Percentiles rank a stretch among this genome's conserved stretches.
Conservation (phyloP, 1,140 invertebrate genomes). For the Aethina tumida region DNA sequence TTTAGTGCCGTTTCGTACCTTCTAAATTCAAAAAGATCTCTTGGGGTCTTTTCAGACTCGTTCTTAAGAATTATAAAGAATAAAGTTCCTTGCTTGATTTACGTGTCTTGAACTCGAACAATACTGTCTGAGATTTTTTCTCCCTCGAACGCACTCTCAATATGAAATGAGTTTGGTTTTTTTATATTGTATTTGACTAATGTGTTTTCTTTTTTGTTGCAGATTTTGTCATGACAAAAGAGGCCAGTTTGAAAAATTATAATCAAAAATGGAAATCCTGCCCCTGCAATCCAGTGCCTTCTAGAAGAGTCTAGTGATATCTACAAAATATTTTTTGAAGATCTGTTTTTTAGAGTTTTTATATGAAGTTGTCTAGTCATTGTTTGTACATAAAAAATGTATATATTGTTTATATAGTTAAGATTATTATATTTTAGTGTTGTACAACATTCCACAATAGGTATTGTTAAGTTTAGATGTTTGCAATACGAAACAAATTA, state of each 20-base stretch:
- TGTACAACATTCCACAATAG: slow-evolving; percentile 1
- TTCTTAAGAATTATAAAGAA: too few species aligned
- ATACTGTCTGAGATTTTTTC: slow-evolving; percentile 26
- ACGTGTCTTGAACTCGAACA: slow-evolving; percentile 20
- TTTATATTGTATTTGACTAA: neutral
- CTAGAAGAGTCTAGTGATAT: slow-evolving; percentile 29
- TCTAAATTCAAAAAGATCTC: too few species aligned
- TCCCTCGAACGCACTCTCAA: neutral
- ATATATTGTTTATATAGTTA: slow-evolving; percentile 29
- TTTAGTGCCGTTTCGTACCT: slow-evolving; percentile 6
- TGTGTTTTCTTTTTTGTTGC: slow-evolving; percentile 24
- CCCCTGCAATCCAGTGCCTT: slow-evolving; percentile 27
- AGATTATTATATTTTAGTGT: too few species aligned
- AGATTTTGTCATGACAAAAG: slow-evolving; percentile 26
- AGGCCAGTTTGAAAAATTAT: slow-evolving; percentile 23
- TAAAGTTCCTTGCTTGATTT: too few species aligned
- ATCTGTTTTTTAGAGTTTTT: slow-evolving; percentile 24
- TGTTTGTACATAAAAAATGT: slow-evolving; percentile 27
- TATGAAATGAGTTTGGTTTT: neutral
- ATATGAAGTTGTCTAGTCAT: slow-evolving; percentile 32
- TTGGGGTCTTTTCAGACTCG: too few species aligned
- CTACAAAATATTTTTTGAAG: slow-evolving; percentile 22
- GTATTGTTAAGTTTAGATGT: neutral
- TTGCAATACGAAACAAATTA: neutral
- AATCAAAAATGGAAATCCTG: slow-evolving; percentile 13